Percentiles rank a stretch among this genome's conserved stretches.
Evolutionary conservation across 2,888 invertebrate genomes (phyloP).

Genomic region (Sipunculus nudus): DNA sequence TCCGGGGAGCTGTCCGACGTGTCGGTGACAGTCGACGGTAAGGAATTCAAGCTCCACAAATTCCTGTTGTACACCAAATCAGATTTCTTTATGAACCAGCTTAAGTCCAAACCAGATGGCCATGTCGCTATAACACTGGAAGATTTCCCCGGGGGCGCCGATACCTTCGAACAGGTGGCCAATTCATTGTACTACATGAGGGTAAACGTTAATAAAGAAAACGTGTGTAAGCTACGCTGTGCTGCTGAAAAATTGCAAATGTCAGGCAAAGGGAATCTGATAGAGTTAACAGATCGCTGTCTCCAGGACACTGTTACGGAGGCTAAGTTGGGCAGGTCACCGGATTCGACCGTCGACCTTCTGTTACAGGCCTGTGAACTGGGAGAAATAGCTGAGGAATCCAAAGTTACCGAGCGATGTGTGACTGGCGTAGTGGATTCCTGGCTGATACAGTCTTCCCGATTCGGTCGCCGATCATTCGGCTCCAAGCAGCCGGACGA

Average conservation of each 20-base stretch:
- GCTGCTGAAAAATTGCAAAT: constrained; percentile 62
- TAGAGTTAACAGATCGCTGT: constrained; percentile 54
- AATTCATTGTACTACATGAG: constrained; percentile 60
- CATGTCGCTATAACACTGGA: constrained; percentile 44
- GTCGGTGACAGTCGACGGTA: constrained; percentile 53
- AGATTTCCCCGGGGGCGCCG: constrained; percentile 63
- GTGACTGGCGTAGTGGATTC: constrained; percentile 57
- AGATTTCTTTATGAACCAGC: constrained; percentile 54
- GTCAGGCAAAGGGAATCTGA: constrained; percentile 55
- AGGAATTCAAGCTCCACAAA: constrained; percentile 60
- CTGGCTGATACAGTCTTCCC: constrained; percentile 43
- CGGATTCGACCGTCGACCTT: constrained; percentile 46
- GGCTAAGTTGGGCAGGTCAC: constrained; percentile 53
- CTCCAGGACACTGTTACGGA: constrained; percentile 56
- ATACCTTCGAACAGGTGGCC: constrained; percentile 57
- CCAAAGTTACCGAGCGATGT: constrained; percentile 50
- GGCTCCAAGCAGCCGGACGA: constrained; percentile 9
- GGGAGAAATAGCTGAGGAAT: constrained; percentile 51
- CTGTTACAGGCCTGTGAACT: constrained; percentile 49
- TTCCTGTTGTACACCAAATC: constrained; percentile 64
- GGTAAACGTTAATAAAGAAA: constrained; percentile 53
- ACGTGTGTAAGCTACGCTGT: constrained; percentile 56
- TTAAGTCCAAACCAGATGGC: constrained; percentile 30
- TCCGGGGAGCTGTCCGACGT: constrained; percentile 64
- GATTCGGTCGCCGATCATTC: neutral